Conservation (phyloP, 1,140 invertebrate genomes). For the Drosophila saltans region DNA sequence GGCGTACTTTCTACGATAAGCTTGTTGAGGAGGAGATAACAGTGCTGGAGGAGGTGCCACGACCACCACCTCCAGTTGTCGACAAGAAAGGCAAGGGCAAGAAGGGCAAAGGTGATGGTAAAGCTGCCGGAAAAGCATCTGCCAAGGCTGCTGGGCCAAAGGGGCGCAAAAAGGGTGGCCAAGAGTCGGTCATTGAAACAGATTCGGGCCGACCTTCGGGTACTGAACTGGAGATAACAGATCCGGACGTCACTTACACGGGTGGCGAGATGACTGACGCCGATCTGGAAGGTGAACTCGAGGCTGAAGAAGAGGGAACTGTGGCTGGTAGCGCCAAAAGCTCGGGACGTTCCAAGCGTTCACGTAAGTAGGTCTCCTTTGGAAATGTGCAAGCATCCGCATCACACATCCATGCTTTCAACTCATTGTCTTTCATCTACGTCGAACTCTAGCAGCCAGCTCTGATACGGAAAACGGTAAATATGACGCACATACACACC, state of each 20-base stretch:
- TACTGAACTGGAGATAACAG: slow-evolving; percentile 29
- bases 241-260: slow-evolving; percentile 39
- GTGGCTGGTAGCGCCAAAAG: slow-evolving; percentile 62
- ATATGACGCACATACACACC: slow-evolving; percentile 39
- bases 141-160: slow-evolving; percentile 33
- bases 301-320: slow-evolving; percentile 63
- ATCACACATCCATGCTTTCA: slow-evolving; percentile 5
- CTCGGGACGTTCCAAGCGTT: slow-evolving; percentile 50
- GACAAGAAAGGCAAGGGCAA: slow-evolving; percentile 78
- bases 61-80: slow-evolving; percentile 36
- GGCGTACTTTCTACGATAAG: slow-evolving; percentile 85
- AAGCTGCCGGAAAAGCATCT: slow-evolving; percentile 42
- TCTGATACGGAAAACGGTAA: slow-evolving; percentile 75
- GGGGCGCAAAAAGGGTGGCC: slow-evolving; percentile 65
- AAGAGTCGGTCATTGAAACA: slow-evolving; percentile 56
- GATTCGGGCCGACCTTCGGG: slow-evolving; percentile 1
- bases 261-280: slow-evolving; percentile 51
- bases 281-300: slow-evolving; percentile 50
- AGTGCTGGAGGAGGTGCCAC: slow-evolving; percentile 84
- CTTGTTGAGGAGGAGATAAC: slow-evolving; percentile 85
- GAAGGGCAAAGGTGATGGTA: slow-evolving; percentile 66
- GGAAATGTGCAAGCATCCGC: background rate
- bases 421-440: slow-evolving; percentile 17
- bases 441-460: slow-evolving; percentile 58
- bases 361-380: slow-evolving; percentile 46